phyloP scores from a whole-genome alignment of 2,113 vertebrate species.

The Muntiacus reevesi region DNA sequence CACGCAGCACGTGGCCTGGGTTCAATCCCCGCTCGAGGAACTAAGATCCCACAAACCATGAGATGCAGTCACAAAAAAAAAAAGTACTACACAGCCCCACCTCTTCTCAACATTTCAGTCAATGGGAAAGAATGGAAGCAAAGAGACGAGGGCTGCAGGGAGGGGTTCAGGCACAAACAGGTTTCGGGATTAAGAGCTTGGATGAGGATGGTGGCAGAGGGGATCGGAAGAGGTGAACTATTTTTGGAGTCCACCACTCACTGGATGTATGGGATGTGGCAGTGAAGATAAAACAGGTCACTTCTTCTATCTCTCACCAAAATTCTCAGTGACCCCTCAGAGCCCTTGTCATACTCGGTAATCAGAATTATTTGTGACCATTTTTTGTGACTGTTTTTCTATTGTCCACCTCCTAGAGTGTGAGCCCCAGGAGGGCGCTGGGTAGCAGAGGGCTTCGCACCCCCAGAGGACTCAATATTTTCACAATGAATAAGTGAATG shows the following conservation, averaged over 20 bases:
- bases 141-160: background rate
- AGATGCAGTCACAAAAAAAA: background rate
- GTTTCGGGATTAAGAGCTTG: background rate
- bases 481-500: background rate
- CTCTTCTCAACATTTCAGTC: background rate
- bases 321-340: background rate
- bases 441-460: background rate
- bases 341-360: background rate
- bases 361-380: background rate
- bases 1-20: background rate
- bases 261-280: background rate
- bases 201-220: background rate
- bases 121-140: background rate
- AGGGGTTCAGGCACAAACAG: background rate
- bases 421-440: background rate
- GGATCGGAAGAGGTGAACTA: rapidly evolving
- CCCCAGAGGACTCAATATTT: background rate
- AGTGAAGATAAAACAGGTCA: background rate
- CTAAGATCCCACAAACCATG: background rate
- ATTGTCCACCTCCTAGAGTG: background rate
- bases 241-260: background rate
- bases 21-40: background rate
- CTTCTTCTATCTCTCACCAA: background rate
- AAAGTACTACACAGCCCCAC: too few relatives aligned
- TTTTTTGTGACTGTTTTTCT: background rate